phyloP scores from a whole-genome alignment of 2,113 vertebrate genomes.

The Danionella cerebrum region DNA sequence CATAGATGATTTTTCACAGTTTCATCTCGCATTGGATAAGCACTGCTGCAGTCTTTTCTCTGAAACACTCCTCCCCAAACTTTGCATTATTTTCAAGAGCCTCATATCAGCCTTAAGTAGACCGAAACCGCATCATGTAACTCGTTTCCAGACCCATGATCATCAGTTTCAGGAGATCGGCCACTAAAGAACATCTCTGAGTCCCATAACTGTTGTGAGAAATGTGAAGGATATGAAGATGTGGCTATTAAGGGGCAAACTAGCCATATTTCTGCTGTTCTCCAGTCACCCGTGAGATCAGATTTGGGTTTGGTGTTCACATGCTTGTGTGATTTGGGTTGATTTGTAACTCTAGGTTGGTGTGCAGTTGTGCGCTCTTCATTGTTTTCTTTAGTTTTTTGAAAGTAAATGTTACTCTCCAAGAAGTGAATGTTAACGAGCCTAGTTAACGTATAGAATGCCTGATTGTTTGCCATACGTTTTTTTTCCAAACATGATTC shows the following conservation, averaged over 20 bases:
- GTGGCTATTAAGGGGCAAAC: too few relatives aligned
- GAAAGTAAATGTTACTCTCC: too few relatives aligned
- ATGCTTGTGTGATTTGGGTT: neutral
- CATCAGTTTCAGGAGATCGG: neutral
- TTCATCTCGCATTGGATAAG: neutral
- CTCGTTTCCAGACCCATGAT: neutral
- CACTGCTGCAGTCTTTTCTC: neutral
- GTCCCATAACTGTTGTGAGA: too few relatives aligned
- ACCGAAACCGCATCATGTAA: neutral
- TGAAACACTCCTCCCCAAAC: neutral
- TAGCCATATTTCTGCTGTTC: neutral
- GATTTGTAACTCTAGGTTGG: neutral
- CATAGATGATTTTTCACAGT: too few relatives aligned
- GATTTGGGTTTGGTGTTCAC: neutral
- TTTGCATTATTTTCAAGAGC: conserved; percentile 3
- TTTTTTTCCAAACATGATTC: too few relatives aligned
- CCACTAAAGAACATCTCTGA: too few relatives aligned
- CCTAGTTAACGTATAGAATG: too few relatives aligned
- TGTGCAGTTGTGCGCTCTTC: neutral
- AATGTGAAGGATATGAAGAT: too few relatives aligned
- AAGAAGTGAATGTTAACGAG: too few relatives aligned
- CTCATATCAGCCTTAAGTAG: neutral
- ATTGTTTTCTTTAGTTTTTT: too few relatives aligned
- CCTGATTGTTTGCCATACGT: too few relatives aligned
- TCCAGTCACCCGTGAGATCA: neutral